Conservation (phyloP, 2,888 invertebrate species). For the Mythimna vitellina region DNA sequence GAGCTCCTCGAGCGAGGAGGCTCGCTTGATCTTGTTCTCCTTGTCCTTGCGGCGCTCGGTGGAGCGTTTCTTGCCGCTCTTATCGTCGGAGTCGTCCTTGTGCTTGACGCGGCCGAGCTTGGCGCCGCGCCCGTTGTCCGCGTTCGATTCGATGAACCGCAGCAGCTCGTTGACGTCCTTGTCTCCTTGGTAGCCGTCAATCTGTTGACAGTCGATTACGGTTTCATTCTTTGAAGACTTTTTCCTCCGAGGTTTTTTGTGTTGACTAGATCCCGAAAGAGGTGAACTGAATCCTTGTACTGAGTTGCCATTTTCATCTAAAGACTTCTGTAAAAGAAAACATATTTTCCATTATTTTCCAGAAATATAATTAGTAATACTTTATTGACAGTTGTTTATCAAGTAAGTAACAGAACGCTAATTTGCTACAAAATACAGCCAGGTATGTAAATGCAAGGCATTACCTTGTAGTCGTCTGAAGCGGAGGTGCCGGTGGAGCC, state of each 20-base stretch:
- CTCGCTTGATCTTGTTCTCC: conserved; percentile 91
- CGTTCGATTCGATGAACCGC: conserved; percentile 94
- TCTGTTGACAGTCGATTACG: conserved; percentile 91
- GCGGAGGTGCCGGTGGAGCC: conserved; percentile 74
- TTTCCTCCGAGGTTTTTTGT: conserved; percentile 91
- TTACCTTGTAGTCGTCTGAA: conserved; percentile 84
- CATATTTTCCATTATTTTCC: background rate
- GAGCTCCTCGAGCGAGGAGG: conserved; percentile 95
- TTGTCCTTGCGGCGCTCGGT: conserved; percentile 86
- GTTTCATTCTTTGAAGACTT: conserved; percentile 91
- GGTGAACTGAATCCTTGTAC: conserved; percentile 90
- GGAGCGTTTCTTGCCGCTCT: conserved; percentile 87
- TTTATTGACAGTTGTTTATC: background rate
- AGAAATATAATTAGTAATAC: background rate
- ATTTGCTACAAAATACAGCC: conserved; percentile 67
- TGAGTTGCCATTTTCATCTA: conserved; percentile 96
- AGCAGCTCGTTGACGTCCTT: conserved; percentile 94
- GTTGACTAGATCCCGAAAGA: conserved; percentile 86
- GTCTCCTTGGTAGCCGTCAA: conserved; percentile 95
- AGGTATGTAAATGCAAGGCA: conserved; percentile 42
- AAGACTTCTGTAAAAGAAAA: conserved; percentile 90
- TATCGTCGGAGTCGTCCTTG: conserved; percentile 85
- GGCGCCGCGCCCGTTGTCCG: conserved; percentile 79
- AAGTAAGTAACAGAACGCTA: background rate
- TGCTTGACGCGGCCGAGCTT: conserved; percentile 82